Evolutionary conservation across 92 coral and sea anemone species (phyloP), one percentile per base, ranked within the genome.

Genomic region (Zoanthus solanderi): DNA sequence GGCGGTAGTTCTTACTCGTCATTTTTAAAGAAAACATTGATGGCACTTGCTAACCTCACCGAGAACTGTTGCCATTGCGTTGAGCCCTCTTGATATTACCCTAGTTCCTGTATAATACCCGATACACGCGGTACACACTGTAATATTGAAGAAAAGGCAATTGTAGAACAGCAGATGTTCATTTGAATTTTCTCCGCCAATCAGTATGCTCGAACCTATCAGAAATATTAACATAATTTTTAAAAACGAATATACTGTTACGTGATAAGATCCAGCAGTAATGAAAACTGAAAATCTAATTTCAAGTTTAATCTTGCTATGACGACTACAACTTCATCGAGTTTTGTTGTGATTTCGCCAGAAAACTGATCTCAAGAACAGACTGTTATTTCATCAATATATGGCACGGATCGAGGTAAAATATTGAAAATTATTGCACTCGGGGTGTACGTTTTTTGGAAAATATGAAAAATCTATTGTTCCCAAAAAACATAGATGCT

Each of bases 221-320:
- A 23, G 69, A 50, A 63, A 63, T 28, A 79, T 79, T 79, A 58
- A 60, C 84, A 79, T 79, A 79, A 79, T 30, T 58, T 79, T 60
- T 5, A 1, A 32, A 79, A 69, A 58, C 1, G 56, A 50, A 50
- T 50, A 78, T 58, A 61, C 11, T 47, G 84, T 37, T 60, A 50
- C 57, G 72, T 47, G 84, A 79, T 79, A 79, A 61, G 71, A 31
- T 15, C 11, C 32, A 10, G 71, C 72, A 17, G 15, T 60, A 79
- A 60, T 79, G 84, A 79, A 60, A 79, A n/a, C 18, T 79, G 72
- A 79, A 60, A 79, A 79, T 23, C 53, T 68, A 60, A 79, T 60
- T 79, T 79, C 72, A 79, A 45, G 14, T 54, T 65, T 69, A 79
- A 79, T 58, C 68, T 34, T 77, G 61, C 66, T 57, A 47, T 16